A percentile compares a stretch with the other conserved stretches of the same genome.
Conservation (phyloP, 2,888 invertebrate species). For the Aphrophora alni region DNA sequence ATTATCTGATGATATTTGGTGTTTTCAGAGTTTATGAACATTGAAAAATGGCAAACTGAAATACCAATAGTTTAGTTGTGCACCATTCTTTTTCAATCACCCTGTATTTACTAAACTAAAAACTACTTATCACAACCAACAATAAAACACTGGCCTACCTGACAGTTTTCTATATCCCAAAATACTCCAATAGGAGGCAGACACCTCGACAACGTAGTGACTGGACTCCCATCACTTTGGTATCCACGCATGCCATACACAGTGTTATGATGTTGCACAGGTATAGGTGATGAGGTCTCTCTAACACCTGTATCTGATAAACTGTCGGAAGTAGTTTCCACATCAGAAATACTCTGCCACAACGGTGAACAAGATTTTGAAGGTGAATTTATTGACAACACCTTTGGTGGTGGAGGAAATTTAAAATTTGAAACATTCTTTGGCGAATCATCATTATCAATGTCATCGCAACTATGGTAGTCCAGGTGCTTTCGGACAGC, state of each 20-base stretch:
- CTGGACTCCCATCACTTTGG: conserved; percentile 13
- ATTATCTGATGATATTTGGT: too few relatives aligned
- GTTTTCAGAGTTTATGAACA: too few relatives aligned
- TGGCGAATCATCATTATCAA: conserved; percentile 23
- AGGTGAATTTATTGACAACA: not conserved
- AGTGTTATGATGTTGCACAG: not conserved
- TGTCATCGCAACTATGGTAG: conserved; percentile 10
- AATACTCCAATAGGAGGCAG: conserved; percentile 82
- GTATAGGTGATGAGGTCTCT: not conserved
- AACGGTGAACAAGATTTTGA: not conserved
- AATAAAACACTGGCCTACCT: conserved; percentile 60
- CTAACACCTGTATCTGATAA: not conserved
- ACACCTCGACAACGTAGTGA: not conserved
- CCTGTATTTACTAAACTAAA: too few relatives aligned
- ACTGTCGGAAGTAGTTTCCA: conserved; percentile 25
- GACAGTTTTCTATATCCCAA: conserved; percentile 94
- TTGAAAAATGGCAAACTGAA: too few relatives aligned
- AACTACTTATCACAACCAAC: too few relatives aligned
- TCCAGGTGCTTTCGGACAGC: conserved; percentile 37
- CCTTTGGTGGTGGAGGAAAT: conserved; percentile 42
- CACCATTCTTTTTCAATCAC: too few relatives aligned
- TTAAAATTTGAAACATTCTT: conserved; percentile 29
- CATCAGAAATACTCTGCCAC: conserved; percentile 1
- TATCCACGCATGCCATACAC: not conserved
- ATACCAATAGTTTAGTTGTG: too few relatives aligned